Evolutionary conservation across 2,888 invertebrate species (phyloP), one percentile per base, ranked within the genome.

Genomic region (Oxytorus armatus): DNA sequence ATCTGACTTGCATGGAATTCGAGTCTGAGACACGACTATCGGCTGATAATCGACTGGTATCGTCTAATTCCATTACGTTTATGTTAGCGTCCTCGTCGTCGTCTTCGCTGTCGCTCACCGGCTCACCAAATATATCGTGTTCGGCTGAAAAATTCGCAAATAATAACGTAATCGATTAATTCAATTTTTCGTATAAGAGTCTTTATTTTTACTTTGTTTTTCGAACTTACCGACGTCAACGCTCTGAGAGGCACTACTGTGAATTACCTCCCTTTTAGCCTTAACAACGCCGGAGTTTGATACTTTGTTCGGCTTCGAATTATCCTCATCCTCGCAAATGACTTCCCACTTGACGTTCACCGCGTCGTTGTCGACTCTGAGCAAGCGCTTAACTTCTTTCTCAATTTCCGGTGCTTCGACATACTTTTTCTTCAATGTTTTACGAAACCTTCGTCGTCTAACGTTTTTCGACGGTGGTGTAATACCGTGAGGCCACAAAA

Each of bases 321-420:
- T 93, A 78, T 97, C 96, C 85, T 97, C 96, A 88, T 97, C 97
- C 91, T 98, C 98, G 87, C 96, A 96, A 18, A 98, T 95, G 0
- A 98, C 95, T 90, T 98, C 98, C 95, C 96, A 98, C 79, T 95
- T 96, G 0, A 98, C 96, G 88, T 95, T 95, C 0, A 96, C 96
- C 0, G 99, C 98, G 90, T 99, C 98, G 89, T 98, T 97, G 90
- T 99, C 99, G 39, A 96, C 96, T 82, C 98, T 93, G 7, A 99
- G 93, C 72, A 99, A 92, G 44, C 98, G 94, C 90, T 98, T 98
- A 0, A 99, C 98, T 93, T 99, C 99, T 91, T 98, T 98, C 90
- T 99, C 99, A 83, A 99, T 98, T 93, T 99, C 99, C 0, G 99
- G 98, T 23, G 98, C 97, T 92, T 99, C 99, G 0, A 97, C 97